These are phyloP conservation scores for Mesitornis unicolor DNA, from an alignment of 2,113 vertebrate genomes.

Conservation along the genomic window DNA sequence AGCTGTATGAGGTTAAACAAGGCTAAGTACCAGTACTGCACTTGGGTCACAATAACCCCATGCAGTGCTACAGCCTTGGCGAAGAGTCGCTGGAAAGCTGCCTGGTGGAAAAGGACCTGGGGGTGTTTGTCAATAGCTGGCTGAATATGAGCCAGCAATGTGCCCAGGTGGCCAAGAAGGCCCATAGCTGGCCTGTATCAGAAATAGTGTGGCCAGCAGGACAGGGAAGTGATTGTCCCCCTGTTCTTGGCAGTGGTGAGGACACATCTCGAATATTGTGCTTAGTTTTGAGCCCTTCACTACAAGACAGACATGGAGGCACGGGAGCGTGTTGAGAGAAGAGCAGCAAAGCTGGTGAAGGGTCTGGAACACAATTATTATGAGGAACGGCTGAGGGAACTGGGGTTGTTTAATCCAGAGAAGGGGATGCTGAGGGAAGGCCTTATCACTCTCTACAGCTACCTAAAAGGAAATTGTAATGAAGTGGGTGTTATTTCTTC, in stretches of 20 bases:
- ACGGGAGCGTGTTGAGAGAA: neutral
- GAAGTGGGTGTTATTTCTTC: neutral
- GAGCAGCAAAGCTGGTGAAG: neutral
- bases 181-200: neutral
- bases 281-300: no score
- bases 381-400: neutral
- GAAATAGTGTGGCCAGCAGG: neutral
- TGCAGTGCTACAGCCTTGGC: neutral
- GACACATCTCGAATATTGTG: no score
- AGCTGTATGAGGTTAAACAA: neutral
- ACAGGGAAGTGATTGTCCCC: neutral
- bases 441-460: accelerated
- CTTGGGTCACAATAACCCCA: neutral
- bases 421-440: neutral
- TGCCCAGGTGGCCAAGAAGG: neutral
- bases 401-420: neutral
- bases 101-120: neutral
- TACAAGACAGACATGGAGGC: neutral
- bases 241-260: neutral
- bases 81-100: neutral
- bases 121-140: neutral
- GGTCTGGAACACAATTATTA: neutral
- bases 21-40: accelerated
- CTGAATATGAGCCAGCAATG: neutral
- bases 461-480: neutral